Base-by-base conservation (phyloP, 2,113 vertebrate species). In the Erpornis zantholeuca region DNA sequence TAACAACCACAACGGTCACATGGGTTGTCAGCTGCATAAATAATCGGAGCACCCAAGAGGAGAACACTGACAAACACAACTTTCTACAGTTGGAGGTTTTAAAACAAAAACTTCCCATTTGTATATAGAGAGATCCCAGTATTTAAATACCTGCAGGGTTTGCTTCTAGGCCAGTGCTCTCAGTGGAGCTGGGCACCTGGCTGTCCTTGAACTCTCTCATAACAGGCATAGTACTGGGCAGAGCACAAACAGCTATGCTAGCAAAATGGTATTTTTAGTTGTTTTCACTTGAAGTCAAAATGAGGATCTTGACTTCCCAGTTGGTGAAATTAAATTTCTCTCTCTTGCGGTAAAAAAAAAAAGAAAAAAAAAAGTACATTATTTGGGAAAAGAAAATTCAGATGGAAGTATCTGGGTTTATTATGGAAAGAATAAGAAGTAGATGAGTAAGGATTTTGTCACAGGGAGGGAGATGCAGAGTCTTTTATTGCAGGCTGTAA, bases 401-500 rank as follows among this genome's bases (percentile, higher is more conserved):
- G 57, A 22, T 76, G 60, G 20, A 93, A 73, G 64, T 53, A 71
- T 33, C n/a, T 24, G 64, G 10, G 52, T 28, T 96, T 84, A 56
- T 78, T 50, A 65, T 49, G 21, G 88, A 68, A 94, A 88, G 45
- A 93, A 66, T 77, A 88, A 87, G 70, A 71, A 82, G 69, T 5
- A 88, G 35, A 79, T 10, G 28, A 90, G 47, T 28, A 86, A 86
- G 79, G 68, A 52, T 85, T 94, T 88, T 93, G 92, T 78, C 79
- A 44, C 42, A 44, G 47, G 54, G 93, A 92, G 70, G 59, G 68
- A 91, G 63, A 72, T 88, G 82, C 66, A 85, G 63, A 70, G 44
- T 45, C 85, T 94, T 94, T 93, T 96, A 94, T 53, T 88, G 72
- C 90, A 90, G 76, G 60, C 72, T 88, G 36, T 93, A 90, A 94